Evolutionary conservation across 2,888 invertebrate genomes (phyloP).

Genomic region (Agrotis ipsilon): DNA sequence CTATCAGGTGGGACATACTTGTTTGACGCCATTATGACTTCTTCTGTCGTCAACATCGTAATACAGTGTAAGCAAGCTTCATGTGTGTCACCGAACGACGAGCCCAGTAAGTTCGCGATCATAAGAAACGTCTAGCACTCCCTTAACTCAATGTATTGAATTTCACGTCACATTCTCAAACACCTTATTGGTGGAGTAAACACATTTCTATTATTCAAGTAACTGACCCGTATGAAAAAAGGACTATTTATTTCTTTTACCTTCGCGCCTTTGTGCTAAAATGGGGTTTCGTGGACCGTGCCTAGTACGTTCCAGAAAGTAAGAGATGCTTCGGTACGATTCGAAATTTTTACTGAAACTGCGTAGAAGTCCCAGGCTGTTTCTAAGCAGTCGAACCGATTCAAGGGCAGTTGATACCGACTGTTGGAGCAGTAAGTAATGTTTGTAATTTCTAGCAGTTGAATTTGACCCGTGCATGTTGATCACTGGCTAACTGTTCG

Average conservation of each 20-base stretch:
- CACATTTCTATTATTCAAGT: not conserved
- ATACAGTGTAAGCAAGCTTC: not conserved
- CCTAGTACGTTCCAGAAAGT: too few species aligned
- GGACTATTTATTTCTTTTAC: not conserved
- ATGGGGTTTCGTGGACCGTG: not conserved
- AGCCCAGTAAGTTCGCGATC: not conserved
- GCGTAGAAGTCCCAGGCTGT: too few species aligned
- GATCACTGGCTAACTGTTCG: too few species aligned
- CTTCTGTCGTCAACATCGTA: not conserved
- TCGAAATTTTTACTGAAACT: too few species aligned
- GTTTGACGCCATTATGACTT: too few species aligned
- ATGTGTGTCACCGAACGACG: not conserved
- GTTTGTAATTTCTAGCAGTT: too few species aligned
- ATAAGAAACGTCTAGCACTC: not conserved
- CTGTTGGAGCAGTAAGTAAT: too few species aligned
- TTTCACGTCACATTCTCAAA: conserved; percentile 1
- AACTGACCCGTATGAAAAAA: not conserved
- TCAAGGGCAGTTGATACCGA: too few species aligned
- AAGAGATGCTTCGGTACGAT: too few species aligned
- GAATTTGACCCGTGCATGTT: too few species aligned
- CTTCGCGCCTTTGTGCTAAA: not conserved
- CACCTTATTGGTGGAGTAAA: not conserved
- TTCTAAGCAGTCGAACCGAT: too few species aligned
- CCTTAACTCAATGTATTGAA: conserved; percentile 17
- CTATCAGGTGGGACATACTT: too few species aligned